Base-by-base conservation (phyloP, 2,113 vertebrate genomes). In the Vidua chalybeata region DNA sequence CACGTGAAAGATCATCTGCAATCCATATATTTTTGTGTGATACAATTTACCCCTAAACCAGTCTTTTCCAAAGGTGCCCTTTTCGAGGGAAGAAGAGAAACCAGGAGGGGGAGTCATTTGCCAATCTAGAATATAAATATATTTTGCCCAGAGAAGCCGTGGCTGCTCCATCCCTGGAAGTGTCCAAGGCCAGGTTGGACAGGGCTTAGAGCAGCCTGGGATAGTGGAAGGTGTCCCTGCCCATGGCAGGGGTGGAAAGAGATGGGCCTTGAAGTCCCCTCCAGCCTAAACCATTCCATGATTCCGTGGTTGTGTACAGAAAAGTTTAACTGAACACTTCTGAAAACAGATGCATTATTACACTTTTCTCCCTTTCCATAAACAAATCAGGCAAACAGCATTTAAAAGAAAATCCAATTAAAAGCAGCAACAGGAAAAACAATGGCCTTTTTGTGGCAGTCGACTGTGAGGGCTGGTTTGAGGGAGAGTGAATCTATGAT, bases 401-500 rank as follows among this genome's bases (percentile, higher is more conserved):
- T 59, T 78, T 45, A 43, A 62, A 77, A 86, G 54, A 84, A 91
- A 94, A 74, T 11, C 30, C 48, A 87, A 48, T 31, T 83, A 48
- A 69, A 61, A 69, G 35, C 26, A 90, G 33, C 12, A 48, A 55
- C 7, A 35, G 51, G 39, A 72, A 74, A 84, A 86, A 49, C 19
- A 89, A 9, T 4, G 33, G 28, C 14, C 72, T 41, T 84, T 77
- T 31, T 28, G 33, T 8, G 21, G 39, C 52, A 78, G 48, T 24
- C 0, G 0, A 51, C 22, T 17, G 13, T 1, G 3, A 79, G 33
- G 24, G 24, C 2, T 43, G 30, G n/a, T 46, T 51, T 1, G 3
- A 71, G 18, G 35, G 59, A 56, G 37, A 18, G 27, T 90, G 66
- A 96, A 51, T 27, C 35, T 7, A 8, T 9, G 43, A 68, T 2